Conservation (phyloP, 2,797 vertebrate species). For the Argentina silus region DNA sequence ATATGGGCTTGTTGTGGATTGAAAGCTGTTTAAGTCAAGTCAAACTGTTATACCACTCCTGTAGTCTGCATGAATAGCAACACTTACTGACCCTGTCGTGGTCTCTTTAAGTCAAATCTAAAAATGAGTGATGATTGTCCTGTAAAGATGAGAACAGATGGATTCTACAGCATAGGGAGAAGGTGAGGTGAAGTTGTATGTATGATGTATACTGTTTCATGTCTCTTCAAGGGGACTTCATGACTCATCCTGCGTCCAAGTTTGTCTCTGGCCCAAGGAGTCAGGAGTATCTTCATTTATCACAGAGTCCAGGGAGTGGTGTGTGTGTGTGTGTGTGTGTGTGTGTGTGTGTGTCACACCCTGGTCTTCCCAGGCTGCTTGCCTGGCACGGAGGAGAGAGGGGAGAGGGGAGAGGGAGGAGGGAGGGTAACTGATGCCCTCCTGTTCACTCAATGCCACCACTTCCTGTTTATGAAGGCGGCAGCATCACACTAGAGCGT, state of each 20-base stretch:
- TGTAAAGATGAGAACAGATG: neutral
- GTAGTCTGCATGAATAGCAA: too few relatives aligned
- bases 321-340: too few relatives aligned
- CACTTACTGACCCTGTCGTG: too few relatives aligned
- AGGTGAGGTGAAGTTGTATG: neutral
- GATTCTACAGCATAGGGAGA: neutral
- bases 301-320: constrained; percentile 4
- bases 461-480: constrained; percentile 12
- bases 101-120: too few relatives aligned
- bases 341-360: too few relatives aligned
- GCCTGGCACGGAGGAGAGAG: neutral
- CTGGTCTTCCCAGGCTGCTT: too few relatives aligned
- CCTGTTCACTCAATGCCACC: neutral
- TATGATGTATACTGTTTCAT: constrained; percentile 1
- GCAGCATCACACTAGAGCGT: constrained; percentile 13
- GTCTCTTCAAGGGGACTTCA: constrained; percentile 7
- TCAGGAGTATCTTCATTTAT: constrained; percentile 23
- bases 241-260: too few relatives aligned
- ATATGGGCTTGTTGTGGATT: neutral
- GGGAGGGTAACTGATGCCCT: constrained; percentile 17
- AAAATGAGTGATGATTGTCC: too few relatives aligned
- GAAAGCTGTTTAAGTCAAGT: neutral
- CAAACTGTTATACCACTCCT: too few relatives aligned
- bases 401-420: constrained; percentile 1
- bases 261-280: constrained; percentile 22